A percentile compares a stretch with the other conserved stretches of the same genome.
phyloP scores from a whole-genome alignment of 1,140 invertebrate genomes.

The Lerema accius region DNA sequence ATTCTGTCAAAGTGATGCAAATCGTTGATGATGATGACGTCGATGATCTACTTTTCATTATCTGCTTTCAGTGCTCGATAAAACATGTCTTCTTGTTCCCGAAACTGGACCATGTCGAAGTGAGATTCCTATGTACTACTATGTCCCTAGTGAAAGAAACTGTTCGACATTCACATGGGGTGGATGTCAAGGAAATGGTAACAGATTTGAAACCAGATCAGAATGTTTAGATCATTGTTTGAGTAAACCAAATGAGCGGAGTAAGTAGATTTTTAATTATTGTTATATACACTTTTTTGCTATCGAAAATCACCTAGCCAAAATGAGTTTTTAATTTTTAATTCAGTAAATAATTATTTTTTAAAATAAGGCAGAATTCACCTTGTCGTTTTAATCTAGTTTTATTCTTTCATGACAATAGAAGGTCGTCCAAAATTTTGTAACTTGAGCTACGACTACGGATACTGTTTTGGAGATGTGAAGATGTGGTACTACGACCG shows the following conservation, averaged over 20 bases:
- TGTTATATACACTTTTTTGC: no score
- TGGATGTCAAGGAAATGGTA: slow-evolving; percentile 95
- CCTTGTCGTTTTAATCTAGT: no score
- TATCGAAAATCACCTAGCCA: no score
- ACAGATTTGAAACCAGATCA: slow-evolving; percentile 91
- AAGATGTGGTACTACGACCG: slow-evolving; percentile 65
- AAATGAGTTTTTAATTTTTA: no score
- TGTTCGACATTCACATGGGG: slow-evolving; percentile 96
- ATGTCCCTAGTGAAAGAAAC: slow-evolving; percentile 89
- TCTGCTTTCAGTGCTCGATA: slow-evolving; percentile 69
- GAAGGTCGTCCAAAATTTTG: slow-evolving; percentile 57
- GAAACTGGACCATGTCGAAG: slow-evolving; percentile 90
- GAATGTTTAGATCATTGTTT: slow-evolving; percentile 93
- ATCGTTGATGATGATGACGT: no score
- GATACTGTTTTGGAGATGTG: slow-evolving; percentile 64
- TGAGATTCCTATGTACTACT: slow-evolving; percentile 93
- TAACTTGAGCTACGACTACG: slow-evolving; percentile 61
- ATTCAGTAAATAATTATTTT: no score
- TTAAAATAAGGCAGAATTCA: no score
- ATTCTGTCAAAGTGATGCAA: no score
- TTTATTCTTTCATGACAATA: no score
- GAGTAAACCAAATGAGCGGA: slow-evolving; percentile 35
- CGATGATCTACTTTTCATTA: no score
- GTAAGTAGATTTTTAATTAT: slow-evolving; percentile 46
- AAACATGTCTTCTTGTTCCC: slow-evolving; percentile 84